Conservation (phyloP, 2,888 invertebrate species). For the Machimus atricapillus region DNA sequence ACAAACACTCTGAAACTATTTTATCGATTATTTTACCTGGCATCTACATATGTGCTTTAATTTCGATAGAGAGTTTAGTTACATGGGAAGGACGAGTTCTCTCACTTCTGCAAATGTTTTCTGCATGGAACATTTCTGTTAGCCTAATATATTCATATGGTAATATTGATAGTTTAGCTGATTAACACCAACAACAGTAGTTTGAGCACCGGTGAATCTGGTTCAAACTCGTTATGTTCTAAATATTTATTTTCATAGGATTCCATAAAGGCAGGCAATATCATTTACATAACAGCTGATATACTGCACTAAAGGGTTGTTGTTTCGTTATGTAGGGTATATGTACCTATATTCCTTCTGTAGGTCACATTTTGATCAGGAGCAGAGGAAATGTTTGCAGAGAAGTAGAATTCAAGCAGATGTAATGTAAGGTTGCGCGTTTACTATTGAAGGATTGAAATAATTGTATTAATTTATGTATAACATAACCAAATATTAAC, state of each 20-base stretch:
- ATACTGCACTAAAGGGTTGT: neutral
- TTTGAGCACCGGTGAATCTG: neutral
- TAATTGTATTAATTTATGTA: no score
- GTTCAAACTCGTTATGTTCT: neutral
- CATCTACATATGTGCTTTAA: neutral
- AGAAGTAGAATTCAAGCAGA: neutral
- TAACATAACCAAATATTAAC: no score
- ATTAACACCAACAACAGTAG: neutral
- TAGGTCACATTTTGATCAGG: neutral
- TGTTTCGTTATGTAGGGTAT: neutral
- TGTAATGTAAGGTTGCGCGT: neutral
- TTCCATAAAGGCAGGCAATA: neutral
- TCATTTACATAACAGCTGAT: neutral
- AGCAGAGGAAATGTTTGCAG: neutral
- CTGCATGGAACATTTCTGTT: neutral
- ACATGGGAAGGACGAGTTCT: neutral
- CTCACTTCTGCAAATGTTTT: neutral
- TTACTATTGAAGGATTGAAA: no score
- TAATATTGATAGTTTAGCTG: constrained; percentile 21
- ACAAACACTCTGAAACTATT: neutral
- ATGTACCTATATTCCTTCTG: neutral
- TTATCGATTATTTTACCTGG: neutral
- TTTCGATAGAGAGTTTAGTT: neutral
- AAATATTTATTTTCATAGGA: neutral
- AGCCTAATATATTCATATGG: constrained; percentile 15